Percentiles rank a stretch among this genome's conserved stretches.
These are phyloP conservation scores for Echeneis naucrates DNA, from an alignment of 2,797 vertebrate species.

Conservation along the genomic window DNA sequence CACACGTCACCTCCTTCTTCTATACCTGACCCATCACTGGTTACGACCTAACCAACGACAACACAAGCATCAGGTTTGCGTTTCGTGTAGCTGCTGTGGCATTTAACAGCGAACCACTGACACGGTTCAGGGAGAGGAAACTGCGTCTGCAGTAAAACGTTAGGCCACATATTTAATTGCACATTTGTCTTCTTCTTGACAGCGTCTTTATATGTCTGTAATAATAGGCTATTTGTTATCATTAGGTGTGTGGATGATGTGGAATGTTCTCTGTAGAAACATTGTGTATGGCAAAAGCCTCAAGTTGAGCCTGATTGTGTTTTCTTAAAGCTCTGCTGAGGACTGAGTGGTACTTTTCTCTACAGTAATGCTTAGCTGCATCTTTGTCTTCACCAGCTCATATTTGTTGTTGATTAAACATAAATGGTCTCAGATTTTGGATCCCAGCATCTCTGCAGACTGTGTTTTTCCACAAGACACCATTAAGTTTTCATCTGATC, in stretches of 20 bases:
- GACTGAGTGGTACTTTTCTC: conserved; percentile 5
- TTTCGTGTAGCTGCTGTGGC: conserved; percentile 45
- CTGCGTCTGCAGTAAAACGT: conserved; percentile 69
- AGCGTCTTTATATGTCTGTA: conserved; percentile 76
- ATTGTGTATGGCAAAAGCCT: conserved; percentile 47
- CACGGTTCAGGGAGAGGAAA: conserved; percentile 68
- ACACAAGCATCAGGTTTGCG: conserved; percentile 25
- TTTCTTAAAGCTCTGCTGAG: conserved; percentile 19
- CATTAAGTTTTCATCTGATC: neutral
- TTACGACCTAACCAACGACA: conserved; percentile 30
- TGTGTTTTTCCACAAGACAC: conserved; percentile 13
- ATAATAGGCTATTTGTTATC: conserved; percentile 79
- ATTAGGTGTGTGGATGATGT: conserved; percentile 74
- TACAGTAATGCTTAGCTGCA: conserved; percentile 1
- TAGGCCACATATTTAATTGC: conserved; percentile 72
- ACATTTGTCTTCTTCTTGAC: conserved; percentile 74
- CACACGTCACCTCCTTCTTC: neutral
- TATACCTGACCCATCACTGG: conserved; percentile 12
- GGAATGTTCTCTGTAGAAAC: conserved; percentile 61
- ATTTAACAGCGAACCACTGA: conserved; percentile 58
- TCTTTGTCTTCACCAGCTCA: conserved; percentile 7
- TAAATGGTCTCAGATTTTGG: neutral
- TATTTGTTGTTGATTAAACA: conserved; percentile 1
- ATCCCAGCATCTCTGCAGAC: neutral
- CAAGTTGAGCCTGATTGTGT: conserved; percentile 11